Evolutionary conservation across 1,140 invertebrate genomes (phyloP), one percentile per base, ranked within the genome.

Genomic region (Drosophila murphyi): DNA sequence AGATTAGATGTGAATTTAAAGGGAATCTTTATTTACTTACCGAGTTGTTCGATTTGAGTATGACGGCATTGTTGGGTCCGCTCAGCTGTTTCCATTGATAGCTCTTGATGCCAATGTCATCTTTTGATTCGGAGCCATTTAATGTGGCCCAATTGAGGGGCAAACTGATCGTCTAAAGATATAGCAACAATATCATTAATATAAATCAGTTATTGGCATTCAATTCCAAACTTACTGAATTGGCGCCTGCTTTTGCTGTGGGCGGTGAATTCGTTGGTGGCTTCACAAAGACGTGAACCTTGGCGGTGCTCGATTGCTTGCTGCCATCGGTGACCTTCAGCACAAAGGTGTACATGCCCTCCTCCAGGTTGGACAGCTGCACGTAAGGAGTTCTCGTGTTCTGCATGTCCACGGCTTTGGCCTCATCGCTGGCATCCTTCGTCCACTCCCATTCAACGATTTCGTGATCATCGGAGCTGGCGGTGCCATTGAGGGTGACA

Each of bases 401-500:
- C 94, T 97, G 97, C 97, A 98, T 98, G 90, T 98, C 97, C 10
- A 97, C 97, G 6, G 97, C 96, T 93, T 97, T 97, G 34, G 88
- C 86, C 63, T 96, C 95, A 90, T 97, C 97, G 45, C 96, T 96
- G 0, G 96, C 95, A 63, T 96, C 96, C 91, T 98, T 98, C 0
- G 96, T 98, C 98, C 98, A 99, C 92, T 98, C 97, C 96, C 98
- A 99, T 34, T 95, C 96, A 0, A 95, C 95, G 73, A 98, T 98
- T 51, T 97, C 97, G 90, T 97, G 96, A 93, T 99, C 98, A 92
- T 99, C 98, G 0, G 96, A 97, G 63, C 97, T 98, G 45, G 96
- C 93, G 90, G 97, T 98, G 10, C 98, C 98, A 92, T 97, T 98
- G 3, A 99, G 93, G 0, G 96, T 97, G 2, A 98, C 94, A 72